Evolutionary conservation across 2,113 vertebrate genomes (phyloP), one percentile per base, ranked within the genome.

Genomic region (Lagopus muta): DNA sequence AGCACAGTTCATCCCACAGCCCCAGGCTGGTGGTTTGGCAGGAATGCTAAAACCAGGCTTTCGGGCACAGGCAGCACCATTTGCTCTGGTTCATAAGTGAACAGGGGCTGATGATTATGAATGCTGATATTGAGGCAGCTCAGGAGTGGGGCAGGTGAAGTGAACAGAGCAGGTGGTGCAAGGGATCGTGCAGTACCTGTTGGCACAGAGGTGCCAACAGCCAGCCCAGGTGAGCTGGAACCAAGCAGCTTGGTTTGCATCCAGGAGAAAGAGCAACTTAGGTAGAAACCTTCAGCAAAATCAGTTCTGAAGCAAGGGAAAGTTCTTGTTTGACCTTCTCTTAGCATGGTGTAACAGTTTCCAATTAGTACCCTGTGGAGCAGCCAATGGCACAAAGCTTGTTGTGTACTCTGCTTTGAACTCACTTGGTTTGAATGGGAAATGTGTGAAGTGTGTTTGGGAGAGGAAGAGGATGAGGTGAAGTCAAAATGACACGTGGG

Each of bases 11-110:
- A 1, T 91, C 79, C 92, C 79, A 52, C 71, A 65, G 79, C 71
- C 62, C 88, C 86, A 45, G 1, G 75, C 90, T 76, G 95, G 54
- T 6, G 72, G 75, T 69, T 94, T 90, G 90, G 64, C 90, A 92
- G 86, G 79, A 91, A 73, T 73, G 11, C 82, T 55, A 25, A 89
- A 75, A 38, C 79, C 82, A 65, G 82, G 64, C 55, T 61, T 19
- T 52, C 43, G 0, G 13, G 69, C 65, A 15, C 0, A 8, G 34
- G 32, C 3, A 6, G 50, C 80, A 21, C 1, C 6, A n/a, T 87
- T 38, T 87, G 67, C 82, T 76, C 24, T 54, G 90, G 30, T 16
- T 93, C 4, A 5, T 50, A 11, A n/a, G 14, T 0, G 65, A 91
- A 76, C 60, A 73, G 79, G 71, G 72, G 16, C 40, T 55, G 85